Evolutionary conservation across 2,113 vertebrate species (phyloP), one percentile per base, ranked within the genome.

Genomic region (Salminus brasiliensis): DNA sequence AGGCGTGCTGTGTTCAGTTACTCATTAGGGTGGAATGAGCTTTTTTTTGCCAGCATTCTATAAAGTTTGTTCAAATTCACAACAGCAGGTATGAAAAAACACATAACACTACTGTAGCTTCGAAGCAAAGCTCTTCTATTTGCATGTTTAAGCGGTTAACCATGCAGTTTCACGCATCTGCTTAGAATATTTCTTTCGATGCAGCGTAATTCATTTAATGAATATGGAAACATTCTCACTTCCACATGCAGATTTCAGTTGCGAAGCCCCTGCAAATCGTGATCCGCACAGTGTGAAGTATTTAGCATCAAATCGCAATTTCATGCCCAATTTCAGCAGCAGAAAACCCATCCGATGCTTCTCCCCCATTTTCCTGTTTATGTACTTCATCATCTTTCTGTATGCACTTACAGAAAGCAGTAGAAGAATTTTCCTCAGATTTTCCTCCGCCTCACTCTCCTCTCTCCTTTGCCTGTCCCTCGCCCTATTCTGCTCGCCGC

Each of bases 141-240:
- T 78, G 76, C 76, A 78, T 78, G 76, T 78, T 57, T 71, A 71
- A 71, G 60, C 8, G 27, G 53, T 45, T 62, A 72, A 36, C 36
- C 65, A 45, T 69, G 63, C 12, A 59, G 52, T 69, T 69, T 59
- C 75, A 77, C 69, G 65, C 76, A 71, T 78, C 67, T 62, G 76
- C 76, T 78, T 71, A 71, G 27, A 69, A 12, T 34, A 23, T n/a
- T 57, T 65, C 32, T 36, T 52, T 32, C 21, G 11, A 18, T 57
- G 27, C 23, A 43, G 34, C 8, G 34, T 69, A 45, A 43, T 71
- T 62, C 23, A 71, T 62, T 49, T 68, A 67, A 52, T 34, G 10
- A 57, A 52, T 32, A 30, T 1, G 27, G 32, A 76, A 53, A 55
- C 74, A 76, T 77, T 68, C 39, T 41, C 74, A 68, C 49, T 43